Evolutionary conservation across 2,113 vertebrate genomes (phyloP).

Genomic region (Physeter macrocephalus): DNA sequence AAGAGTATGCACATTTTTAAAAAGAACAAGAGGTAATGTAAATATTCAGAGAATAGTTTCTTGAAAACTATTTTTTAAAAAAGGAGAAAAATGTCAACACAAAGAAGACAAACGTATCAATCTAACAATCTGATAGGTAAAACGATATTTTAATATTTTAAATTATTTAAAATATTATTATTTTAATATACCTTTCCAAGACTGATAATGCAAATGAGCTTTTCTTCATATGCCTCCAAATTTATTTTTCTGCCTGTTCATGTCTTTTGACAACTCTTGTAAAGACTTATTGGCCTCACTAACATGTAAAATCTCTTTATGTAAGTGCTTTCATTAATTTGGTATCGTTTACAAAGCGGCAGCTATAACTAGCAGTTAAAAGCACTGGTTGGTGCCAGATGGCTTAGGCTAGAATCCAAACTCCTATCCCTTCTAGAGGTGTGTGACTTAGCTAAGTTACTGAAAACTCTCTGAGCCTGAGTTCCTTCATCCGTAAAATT

Average conservation of each 20-base stretch:
- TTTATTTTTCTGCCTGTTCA: not conserved
- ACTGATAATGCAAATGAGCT: not conserved
- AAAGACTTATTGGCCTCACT: not conserved
- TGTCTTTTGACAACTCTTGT: not conserved
- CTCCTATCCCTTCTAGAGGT: not conserved
- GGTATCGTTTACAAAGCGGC: not conserved
- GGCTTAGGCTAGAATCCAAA: not conserved
- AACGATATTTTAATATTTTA: not conserved
- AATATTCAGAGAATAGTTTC: not conserved
- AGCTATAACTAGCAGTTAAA: not conserved
- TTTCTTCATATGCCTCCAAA: not conserved
- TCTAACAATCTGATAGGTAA: not conserved
- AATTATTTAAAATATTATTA: not conserved
- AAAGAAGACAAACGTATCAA: not conserved
- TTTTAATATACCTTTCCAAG: not conserved
- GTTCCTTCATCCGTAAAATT: not conserved
- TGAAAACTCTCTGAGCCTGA: not conserved
- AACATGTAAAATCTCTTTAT: not conserved
- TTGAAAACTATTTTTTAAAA: not conserved
- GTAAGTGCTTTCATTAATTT: not conserved
- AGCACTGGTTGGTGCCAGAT: not conserved
- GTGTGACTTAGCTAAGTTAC: not conserved
- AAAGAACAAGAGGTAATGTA: not conserved
- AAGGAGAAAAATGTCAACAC: not conserved
- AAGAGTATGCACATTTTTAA: not conserved